Conservation (phyloP, 1,140 invertebrate genomes). For the Asobara japonica region DNA sequence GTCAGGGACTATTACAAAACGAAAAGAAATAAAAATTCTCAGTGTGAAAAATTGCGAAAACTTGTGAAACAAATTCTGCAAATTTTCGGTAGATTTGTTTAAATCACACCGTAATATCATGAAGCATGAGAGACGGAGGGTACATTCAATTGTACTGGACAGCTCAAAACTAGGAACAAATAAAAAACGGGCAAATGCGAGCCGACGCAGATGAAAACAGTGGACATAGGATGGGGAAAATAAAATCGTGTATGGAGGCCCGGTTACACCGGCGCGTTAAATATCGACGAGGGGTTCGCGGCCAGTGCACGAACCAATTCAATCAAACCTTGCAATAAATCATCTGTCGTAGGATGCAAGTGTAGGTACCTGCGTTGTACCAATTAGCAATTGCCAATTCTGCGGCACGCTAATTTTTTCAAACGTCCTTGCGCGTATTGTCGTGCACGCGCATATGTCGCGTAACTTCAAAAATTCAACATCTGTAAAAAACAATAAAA, state of each 20-base stretch:
- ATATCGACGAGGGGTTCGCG: conserved; percentile 37
- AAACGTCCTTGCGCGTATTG: too few species aligned
- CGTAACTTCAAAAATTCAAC: too few species aligned
- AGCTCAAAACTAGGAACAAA: not conserved
- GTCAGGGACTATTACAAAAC: too few species aligned
- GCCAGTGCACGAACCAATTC: conserved; percentile 55
- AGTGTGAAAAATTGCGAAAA: too few species aligned
- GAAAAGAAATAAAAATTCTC: too few species aligned
- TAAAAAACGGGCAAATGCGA: not conserved
- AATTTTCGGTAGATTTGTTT: too few species aligned
- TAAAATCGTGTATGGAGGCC: conserved; percentile 39
- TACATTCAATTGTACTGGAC: not conserved
- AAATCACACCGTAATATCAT: too few species aligned
- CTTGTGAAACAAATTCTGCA: too few species aligned
- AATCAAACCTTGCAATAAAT: conserved; percentile 61
- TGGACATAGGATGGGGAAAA: conserved; percentile 7
- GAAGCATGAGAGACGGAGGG: too few species aligned
- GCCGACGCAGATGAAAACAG: conserved; percentile 25
- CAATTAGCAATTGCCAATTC: conserved; percentile 50
- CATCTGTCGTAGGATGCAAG: conserved; percentile 47
- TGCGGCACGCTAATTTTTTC: conserved; percentile 28
- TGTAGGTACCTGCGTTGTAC: conserved; percentile 50
- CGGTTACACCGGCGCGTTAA: conserved; percentile 27
- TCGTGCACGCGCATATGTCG: too few species aligned
- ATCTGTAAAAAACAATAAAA: too few species aligned